Evolutionary conservation across 1,140 invertebrate species (phyloP).

Genomic region (Lasaia peninsularis): DNA sequence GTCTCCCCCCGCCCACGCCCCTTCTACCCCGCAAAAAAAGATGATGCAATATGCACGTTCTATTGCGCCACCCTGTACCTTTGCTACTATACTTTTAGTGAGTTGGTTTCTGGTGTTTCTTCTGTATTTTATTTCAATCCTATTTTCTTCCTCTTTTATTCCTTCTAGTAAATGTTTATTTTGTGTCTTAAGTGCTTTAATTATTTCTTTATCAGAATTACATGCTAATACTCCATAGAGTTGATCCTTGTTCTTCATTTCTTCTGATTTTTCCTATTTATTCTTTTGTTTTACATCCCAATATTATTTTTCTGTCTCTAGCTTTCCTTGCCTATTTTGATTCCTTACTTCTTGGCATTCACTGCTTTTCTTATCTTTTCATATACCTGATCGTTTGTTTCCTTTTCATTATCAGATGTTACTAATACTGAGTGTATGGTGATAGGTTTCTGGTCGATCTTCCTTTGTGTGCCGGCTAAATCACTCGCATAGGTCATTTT

Average conservation of each 20-base stretch:
- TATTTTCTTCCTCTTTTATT: slow-evolving; percentile 5
- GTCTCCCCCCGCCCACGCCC: no score
- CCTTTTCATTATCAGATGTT: slow-evolving; percentile 16
- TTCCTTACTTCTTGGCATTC: slow-evolving; percentile 20
- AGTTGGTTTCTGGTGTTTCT: slow-evolving; percentile 21
- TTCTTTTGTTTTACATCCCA: slow-evolving; percentile 21
- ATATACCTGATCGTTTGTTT: slow-evolving; percentile 20
- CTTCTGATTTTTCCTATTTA: slow-evolving; percentile 22
- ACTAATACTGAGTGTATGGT: slow-evolving; percentile 16
- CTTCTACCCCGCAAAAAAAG: no score
- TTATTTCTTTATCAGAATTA: slow-evolving; percentile 24
- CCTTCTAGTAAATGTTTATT: slow-evolving; percentile 18
- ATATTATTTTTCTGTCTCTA: slow-evolving; percentile 26
- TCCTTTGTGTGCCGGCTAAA: neutral
- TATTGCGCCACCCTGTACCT: no score
- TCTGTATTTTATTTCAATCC: slow-evolving; percentile 17
- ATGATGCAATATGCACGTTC: no score
- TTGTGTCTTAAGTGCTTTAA: slow-evolving; percentile 16
- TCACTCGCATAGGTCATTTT: slow-evolving; percentile 7
- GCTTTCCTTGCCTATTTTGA: slow-evolving; percentile 21
- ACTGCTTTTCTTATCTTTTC: slow-evolving; percentile 18
- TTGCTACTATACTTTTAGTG: slow-evolving; percentile 14
- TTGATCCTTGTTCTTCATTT: slow-evolving; percentile 28
- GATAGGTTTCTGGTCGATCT: neutral
- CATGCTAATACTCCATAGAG: slow-evolving; percentile 12